A percentile compares a stretch with the other conserved stretches of the same genome.
Conservation (phyloP, 1,140 invertebrate species). For the Euwallacea fornicatus region DNA sequence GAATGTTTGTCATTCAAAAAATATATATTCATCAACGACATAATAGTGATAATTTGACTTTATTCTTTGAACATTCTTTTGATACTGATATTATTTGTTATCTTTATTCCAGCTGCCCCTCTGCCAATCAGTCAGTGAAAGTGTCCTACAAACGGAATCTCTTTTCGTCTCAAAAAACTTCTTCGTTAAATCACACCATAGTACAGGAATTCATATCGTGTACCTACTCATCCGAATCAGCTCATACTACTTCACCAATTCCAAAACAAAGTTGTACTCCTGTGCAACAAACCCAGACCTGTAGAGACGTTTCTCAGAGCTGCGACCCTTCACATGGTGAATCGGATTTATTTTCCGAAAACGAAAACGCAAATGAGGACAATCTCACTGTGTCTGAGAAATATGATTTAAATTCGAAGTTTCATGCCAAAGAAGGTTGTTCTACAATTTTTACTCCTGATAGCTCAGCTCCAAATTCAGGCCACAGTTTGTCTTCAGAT, state of each 20-base stretch:
- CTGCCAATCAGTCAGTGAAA: background rate
- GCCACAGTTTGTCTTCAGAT: background rate
- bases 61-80: no score
- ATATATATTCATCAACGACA: no score
- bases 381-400: conserved; percentile 44
- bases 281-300: no score
- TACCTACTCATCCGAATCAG: background rate
- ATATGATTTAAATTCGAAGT: conserved; percentile 55
- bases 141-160: background rate
- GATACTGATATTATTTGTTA: no score
- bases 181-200: background rate
- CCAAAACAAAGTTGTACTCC: background rate
- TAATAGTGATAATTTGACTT: no score
- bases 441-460: conserved; percentile 46
- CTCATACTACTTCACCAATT: background rate
- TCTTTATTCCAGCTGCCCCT: no score
- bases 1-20: no score
- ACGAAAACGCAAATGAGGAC: background rate
- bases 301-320: background rate
- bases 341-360: conserved; percentile 22
- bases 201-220: background rate
- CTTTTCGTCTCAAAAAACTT: background rate
- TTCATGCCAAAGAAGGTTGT: conserved; percentile 54
- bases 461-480: background rate
- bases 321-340: conserved; percentile 1